Percentiles rank a stretch among this genome's conserved stretches.
These are phyloP conservation scores for Xestobium rufovillosum DNA, from an alignment of 2,888 invertebrate genomes.

Conservation along the genomic window DNA sequence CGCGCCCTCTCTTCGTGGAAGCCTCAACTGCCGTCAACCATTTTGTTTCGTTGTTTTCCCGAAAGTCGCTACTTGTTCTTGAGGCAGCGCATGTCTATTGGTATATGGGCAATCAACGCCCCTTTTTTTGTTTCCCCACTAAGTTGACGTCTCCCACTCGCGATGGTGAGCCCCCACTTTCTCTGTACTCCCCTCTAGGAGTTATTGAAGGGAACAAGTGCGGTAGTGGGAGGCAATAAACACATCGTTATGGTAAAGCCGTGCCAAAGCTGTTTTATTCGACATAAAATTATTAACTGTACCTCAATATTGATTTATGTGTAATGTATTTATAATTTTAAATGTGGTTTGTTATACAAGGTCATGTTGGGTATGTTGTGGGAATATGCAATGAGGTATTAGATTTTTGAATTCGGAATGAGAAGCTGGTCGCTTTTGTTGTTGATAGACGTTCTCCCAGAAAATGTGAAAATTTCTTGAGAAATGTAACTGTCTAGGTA, in stretches of 20 bases:
- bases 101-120: constrained; percentile 39
- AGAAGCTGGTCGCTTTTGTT: too few species aligned
- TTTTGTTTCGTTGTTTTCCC: constrained; percentile 52
- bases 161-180: constrained; percentile 22
- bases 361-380: constrained; percentile 4
- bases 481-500: too few species aligned
- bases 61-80: constrained; percentile 40
- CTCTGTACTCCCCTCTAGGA: constrained; percentile 19
- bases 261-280: constrained; percentile 42
- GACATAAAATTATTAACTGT: constrained; percentile 42
- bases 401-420: too few species aligned
- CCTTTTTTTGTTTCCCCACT: constrained; percentile 28
- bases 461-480: constrained; percentile 8
- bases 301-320: constrained; percentile 41
- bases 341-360: constrained; percentile 19
- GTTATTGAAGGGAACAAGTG: constrained; percentile 22
- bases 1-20: constrained; percentile 43
- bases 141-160: constrained; percentile 25
- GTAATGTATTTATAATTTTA: constrained; percentile 29
- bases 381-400: too few species aligned
- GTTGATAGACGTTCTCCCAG: constrained; percentile 5
- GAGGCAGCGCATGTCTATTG: constrained; percentile 47
- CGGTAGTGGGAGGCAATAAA: constrained; percentile 40
- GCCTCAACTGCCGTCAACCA: constrained; percentile 45
- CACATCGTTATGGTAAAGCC: constrained; percentile 45